Evolutionary conservation across 2,888 invertebrate genomes (phyloP), one percentile per base, ranked within the genome.

Genomic region (Clunio marinus): DNA sequence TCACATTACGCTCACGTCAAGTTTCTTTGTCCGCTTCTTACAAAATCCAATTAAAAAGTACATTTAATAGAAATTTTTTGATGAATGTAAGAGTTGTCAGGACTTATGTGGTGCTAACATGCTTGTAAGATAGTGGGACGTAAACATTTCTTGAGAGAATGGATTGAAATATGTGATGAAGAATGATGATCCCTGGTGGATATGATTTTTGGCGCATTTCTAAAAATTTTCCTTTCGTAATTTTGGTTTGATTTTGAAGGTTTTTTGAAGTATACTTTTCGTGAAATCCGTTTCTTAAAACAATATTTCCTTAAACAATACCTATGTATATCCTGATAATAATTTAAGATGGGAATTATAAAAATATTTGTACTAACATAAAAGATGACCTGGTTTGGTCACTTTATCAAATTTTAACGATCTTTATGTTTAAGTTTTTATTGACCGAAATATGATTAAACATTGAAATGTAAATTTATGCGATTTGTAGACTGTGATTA

Each of bases 401-500:
- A 22, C 20, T 51, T 51, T 22, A 13, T 17, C 51, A 51, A 22
- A 22, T 51, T 51, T 51, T 51, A 51, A 51, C 22, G 51, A 51
- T 51, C 51, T 51, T 51, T 22, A 22, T 7, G 51, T 22, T 51
- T 51, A 51, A 51, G 51, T 51, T 51, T 51, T 51, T 51, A 51
- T 17, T 51, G 51, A 51, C 17, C 51, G 51, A 15, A 10, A 51
- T 8, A 51, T 51, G 17, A 51, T 41, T 51, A 57, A 57, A 57
- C 2, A 57, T 27, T 57, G 25, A 57, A 27, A 5, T 27, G 27
- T 27, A 57, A 57, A 57, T 22, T 27, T 57, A 57, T 25, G 57
- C 57, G 57, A 57, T 57, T 57, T 63, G 45, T 63, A 63, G 63
- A 63, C 63, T 63, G 63, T 63, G 63, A 63, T 63, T 63, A 41